These are phyloP conservation scores for Brotula barbata DNA, from an alignment of 2,797 vertebrate genomes.

Conservation along the genomic window DNA sequence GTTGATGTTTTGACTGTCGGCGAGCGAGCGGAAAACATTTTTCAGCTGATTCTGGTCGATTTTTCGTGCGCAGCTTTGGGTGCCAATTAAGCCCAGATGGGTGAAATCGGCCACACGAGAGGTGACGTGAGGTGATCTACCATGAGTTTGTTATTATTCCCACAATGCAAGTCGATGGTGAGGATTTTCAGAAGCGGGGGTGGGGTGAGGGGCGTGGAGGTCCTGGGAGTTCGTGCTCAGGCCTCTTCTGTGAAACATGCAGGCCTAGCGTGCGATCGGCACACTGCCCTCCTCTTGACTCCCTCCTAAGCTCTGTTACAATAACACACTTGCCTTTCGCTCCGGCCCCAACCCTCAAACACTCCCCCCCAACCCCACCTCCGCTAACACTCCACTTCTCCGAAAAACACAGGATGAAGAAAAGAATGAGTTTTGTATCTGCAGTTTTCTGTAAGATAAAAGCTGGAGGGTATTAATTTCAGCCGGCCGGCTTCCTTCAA, in stretches of 20 bases:
- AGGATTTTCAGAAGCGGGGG: constrained; percentile 55
- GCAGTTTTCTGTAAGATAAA: constrained; percentile 58
- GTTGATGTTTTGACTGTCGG: constrained; percentile 40
- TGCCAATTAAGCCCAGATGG: constrained; percentile 50
- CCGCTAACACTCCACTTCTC: constrained; percentile 47
- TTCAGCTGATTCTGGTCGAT: constrained; percentile 10
- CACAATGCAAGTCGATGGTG: constrained; percentile 41
- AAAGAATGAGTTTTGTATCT: constrained; percentile 41
- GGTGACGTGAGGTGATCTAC: constrained; percentile 60
- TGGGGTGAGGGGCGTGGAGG: constrained; percentile 18
- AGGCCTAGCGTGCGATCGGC: constrained; percentile 75
- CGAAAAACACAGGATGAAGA: constrained; percentile 51
- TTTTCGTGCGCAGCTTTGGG: constrained; percentile 19
- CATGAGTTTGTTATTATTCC: constrained; percentile 48
- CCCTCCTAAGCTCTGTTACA: constrained; percentile 77
- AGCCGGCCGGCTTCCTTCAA: constrained; percentile 48
- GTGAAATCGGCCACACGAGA: constrained; percentile 29
- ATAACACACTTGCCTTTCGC: constrained; percentile 77
- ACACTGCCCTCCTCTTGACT: constrained; percentile 80
- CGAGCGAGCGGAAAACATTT: not conserved
- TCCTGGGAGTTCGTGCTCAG: constrained; percentile 45
- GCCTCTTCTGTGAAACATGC: constrained; percentile 65
- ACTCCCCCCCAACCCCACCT: constrained; percentile 31
- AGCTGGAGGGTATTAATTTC: constrained; percentile 63
- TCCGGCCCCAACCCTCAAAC: constrained; percentile 47